A percentile compares a stretch with the other conserved stretches of the same genome.
phyloP scores from a whole-genome alignment of 2,113 vertebrate species.

The Anhinga anhinga region DNA sequence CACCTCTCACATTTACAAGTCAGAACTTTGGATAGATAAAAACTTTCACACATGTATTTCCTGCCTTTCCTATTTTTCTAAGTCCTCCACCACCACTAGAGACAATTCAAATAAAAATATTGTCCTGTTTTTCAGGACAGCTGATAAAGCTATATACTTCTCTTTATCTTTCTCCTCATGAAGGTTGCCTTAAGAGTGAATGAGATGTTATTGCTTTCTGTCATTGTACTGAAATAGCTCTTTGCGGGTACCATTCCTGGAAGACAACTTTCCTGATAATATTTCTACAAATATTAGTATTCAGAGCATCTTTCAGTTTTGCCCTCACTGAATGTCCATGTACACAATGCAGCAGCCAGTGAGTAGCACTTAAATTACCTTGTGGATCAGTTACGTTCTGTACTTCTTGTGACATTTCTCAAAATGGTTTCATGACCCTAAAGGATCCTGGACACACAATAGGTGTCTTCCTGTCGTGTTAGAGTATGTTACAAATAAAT shows the following conservation, averaged over 20 bases:
- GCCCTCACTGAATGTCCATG: background rate
- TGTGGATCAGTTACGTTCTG: background rate
- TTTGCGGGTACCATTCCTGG: background rate
- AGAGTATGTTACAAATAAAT: background rate
- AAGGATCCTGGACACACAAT: background rate
- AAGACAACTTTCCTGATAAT: background rate
- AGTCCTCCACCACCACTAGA: background rate
- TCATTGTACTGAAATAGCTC: background rate
- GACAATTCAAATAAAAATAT: background rate
- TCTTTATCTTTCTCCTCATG: background rate
- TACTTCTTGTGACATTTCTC: background rate
- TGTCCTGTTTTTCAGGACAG: background rate
- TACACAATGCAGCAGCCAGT: background rate
- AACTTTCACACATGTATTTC: accelerated
- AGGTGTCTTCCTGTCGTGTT: background rate
- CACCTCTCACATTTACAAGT: background rate
- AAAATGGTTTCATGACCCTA: background rate
- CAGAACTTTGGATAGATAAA: background rate
- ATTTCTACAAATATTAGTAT: background rate
- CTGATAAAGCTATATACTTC: background rate
- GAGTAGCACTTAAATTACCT: background rate
- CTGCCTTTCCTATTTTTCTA: background rate
- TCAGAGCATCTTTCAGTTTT: background rate
- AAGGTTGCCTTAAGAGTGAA: background rate
- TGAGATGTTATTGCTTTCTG: background rate